phyloP scores from a whole-genome alignment of 2,797 vertebrate genomes.

The Cheracebus regulus region DNA sequence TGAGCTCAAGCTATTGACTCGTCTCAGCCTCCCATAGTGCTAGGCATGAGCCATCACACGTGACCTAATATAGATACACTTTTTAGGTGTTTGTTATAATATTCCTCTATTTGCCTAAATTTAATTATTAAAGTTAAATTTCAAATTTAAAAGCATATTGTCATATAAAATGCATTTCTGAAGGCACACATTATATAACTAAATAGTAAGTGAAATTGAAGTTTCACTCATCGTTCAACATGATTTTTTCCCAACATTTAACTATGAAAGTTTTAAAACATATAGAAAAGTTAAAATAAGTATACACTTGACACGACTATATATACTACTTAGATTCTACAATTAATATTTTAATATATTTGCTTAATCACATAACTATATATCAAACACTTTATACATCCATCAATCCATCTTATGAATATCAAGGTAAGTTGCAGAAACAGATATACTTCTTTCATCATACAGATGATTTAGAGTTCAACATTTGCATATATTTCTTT shows the following conservation, averaged over 20 bases:
- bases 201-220: background rate
- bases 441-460: background rate
- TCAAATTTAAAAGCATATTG: background rate
- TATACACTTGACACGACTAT: background rate
- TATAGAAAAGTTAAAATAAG: background rate
- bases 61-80: background rate
- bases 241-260: background rate
- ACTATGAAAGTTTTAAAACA: background rate
- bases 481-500: background rate
- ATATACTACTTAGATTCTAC: background rate
- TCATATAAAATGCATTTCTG: background rate
- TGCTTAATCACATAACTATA: background rate
- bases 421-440: background rate
- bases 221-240: background rate
- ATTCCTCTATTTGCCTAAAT: background rate
- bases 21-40: background rate
- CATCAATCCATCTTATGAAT: background rate
- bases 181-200: background rate
- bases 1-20: background rate
- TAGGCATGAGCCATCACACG: background rate
- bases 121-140: slow-evolving; percentile 2
- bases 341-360: background rate
- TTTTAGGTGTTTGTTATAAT: background rate
- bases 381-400: background rate
- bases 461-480: background rate